Evolutionary conservation across 1,140 invertebrate genomes (phyloP).

Genomic region (Drosophila lini): DNA sequence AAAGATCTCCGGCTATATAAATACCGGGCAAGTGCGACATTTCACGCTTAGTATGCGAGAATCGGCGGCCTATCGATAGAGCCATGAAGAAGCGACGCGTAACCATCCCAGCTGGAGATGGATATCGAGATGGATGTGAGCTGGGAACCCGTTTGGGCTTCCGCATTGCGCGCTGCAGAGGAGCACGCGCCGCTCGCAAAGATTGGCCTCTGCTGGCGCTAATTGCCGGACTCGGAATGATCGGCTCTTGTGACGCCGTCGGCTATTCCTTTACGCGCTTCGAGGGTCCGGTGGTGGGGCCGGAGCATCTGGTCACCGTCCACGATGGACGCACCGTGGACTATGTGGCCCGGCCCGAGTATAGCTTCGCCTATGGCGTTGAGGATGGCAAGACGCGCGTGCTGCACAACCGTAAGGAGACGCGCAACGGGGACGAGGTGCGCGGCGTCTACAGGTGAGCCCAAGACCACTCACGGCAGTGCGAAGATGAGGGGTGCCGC

Average conservation of each 20-base stretch:
- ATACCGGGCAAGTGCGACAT: slow-evolving; percentile 74
- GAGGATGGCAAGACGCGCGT: slow-evolving; percentile 89
- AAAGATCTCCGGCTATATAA: slow-evolving; percentile 57
- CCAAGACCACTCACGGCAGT: neutral
- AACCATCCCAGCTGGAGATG: slow-evolving; percentile 35
- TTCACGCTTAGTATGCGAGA: slow-evolving; percentile 73
- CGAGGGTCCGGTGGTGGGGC: slow-evolving; percentile 87
- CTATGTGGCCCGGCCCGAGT: slow-evolving; percentile 88
- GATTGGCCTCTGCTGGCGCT: slow-evolving; percentile 35
- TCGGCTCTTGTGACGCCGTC: slow-evolving; percentile 82
- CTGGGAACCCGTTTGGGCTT: slow-evolving; percentile 58
- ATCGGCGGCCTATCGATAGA: slow-evolving; percentile 24
- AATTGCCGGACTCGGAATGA: slow-evolving; percentile 53
- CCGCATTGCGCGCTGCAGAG: slow-evolving; percentile 55
- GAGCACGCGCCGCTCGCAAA: slow-evolving; percentile 50
- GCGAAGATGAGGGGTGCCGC: neutral
- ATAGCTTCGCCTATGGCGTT: slow-evolving; percentile 89
- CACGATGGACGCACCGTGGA: slow-evolving; percentile 85
- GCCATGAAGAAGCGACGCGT: slow-evolving; percentile 66
- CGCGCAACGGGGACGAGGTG: slow-evolving; percentile 88
- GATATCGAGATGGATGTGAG: slow-evolving; percentile 25
- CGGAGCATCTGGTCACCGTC: slow-evolving; percentile 86
- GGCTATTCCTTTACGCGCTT: slow-evolving; percentile 88
- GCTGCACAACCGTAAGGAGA: slow-evolving; percentile 89
- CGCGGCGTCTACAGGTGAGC: slow-evolving; percentile 88